Percentiles rank a stretch among this genome's conserved stretches.
phyloP scores from a whole-genome alignment of 1,140 invertebrate species.

The Drepana arcuata region DNA sequence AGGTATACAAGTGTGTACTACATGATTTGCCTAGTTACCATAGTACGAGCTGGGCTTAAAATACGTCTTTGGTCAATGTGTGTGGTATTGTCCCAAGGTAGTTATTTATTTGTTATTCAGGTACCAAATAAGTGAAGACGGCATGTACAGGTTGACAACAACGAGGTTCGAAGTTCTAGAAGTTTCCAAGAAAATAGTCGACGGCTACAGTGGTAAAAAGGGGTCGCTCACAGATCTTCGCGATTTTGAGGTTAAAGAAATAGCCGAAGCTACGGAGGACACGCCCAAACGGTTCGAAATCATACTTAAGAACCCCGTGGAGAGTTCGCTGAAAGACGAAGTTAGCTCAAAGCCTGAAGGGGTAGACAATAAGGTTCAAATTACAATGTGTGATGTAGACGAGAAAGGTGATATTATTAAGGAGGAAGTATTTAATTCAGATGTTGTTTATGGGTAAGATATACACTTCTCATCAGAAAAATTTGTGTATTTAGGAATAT shows the following conservation, averaged over 20 bases:
- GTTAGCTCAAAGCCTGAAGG: slow-evolving; percentile 14
- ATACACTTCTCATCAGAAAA: too few species aligned
- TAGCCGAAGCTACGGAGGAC: slow-evolving; percentile 27
- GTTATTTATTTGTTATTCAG: too few species aligned
- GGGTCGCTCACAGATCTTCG: slow-evolving; percentile 36
- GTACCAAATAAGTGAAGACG: slow-evolving; percentile 82
- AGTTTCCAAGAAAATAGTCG: slow-evolving; percentile 76
- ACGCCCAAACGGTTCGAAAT: slow-evolving; percentile 41
- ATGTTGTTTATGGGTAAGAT: slow-evolving; percentile 18
- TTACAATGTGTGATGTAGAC: slow-evolving; percentile 55
- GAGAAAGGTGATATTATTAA: slow-evolving; percentile 50
- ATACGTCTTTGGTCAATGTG: too few species aligned
- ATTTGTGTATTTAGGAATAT: too few species aligned
- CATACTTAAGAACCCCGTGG: slow-evolving; percentile 20
- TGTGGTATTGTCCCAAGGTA: too few species aligned
- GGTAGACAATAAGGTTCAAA: slow-evolving; percentile 29
- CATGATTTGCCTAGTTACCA: too few species aligned
- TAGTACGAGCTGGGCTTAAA: too few species aligned
- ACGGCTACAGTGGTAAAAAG: slow-evolving; percentile 47
- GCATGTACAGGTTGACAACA: slow-evolving; percentile 81
- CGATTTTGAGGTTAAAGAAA: slow-evolving; percentile 43
- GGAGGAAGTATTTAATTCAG: slow-evolving; percentile 33
- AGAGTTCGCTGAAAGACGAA: slow-evolving; percentile 27
- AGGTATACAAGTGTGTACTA: too few species aligned
- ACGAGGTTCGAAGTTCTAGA: slow-evolving; percentile 86